A percentile compares a stretch with the other conserved stretches of the same genome.
phyloP scores from a whole-genome alignment of 2,113 vertebrate genomes.

The Heteronetta atricapilla region DNA sequence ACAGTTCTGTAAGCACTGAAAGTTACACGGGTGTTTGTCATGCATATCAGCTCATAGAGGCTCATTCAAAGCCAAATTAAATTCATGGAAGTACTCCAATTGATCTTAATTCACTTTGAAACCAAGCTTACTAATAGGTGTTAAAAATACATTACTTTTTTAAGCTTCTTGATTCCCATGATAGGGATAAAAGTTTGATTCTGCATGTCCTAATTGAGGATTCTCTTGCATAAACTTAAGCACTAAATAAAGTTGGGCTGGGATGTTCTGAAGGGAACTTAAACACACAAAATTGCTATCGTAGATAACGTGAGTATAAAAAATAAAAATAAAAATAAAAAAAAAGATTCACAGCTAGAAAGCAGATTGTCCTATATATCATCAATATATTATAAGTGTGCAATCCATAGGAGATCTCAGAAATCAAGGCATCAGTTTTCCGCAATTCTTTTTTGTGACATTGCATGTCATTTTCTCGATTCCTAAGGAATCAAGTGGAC shows the following conservation, averaged over 20 bases:
- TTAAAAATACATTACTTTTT: background rate
- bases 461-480: fast-evolving
- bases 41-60: background rate
- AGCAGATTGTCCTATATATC: background rate
- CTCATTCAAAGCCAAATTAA: background rate
- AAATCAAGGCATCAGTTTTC: background rate
- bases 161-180: background rate
- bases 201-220: background rate
- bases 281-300: fast-evolving
- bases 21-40: background rate
- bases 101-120: background rate
- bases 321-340: background rate
- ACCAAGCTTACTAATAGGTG: background rate
- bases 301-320: fast-evolving
- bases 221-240: background rate
- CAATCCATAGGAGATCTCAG: background rate
- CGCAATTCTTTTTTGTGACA: background rate
- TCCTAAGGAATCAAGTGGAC: fast-evolving
- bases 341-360: background rate
- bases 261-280: background rate
- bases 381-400: background rate
- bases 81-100: background rate
- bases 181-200: background rate
- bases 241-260: background rate
- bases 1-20: background rate